Evolutionary conservation across 1,140 invertebrate genomes (phyloP).

Genomic region (Drosophila nannoptera): DNA sequence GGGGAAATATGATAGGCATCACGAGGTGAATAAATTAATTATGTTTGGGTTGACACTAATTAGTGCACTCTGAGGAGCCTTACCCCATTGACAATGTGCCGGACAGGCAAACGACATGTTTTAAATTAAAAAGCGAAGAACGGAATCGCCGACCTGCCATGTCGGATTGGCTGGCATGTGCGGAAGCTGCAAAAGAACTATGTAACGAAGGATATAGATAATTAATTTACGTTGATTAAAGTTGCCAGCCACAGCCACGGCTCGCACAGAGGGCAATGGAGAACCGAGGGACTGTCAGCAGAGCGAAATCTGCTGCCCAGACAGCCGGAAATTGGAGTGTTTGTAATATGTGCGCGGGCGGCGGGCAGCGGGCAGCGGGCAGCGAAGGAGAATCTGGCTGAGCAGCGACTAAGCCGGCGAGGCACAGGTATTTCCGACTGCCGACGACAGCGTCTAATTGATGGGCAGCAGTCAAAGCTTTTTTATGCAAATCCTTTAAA

Average conservation of each 20-base stretch:
- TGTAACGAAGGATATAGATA: slow-evolving; percentile 52
- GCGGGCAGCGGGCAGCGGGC: slow-evolving; percentile 4
- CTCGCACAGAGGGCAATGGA: slow-evolving; percentile 1
- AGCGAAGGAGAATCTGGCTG: no score
- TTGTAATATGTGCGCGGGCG: slow-evolving; percentile 56
- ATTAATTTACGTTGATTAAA: slow-evolving; percentile 75
- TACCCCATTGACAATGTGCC: background rate
- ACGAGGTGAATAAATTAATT: background rate
- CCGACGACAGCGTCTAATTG: slow-evolving; percentile 62
- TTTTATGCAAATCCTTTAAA: slow-evolving; percentile 59
- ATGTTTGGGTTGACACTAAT: background rate
- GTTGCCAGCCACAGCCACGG: slow-evolving; percentile 43
- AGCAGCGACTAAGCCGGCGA: background rate
- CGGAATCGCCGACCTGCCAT: slow-evolving; percentile 41
- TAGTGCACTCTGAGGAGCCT: background rate
- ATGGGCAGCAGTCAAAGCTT: slow-evolving; percentile 61
- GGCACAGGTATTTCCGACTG: slow-evolving; percentile 50
- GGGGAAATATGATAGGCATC: background rate
- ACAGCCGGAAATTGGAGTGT: slow-evolving; percentile 70
- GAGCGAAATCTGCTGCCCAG: slow-evolving; percentile 13
- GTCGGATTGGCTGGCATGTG: slow-evolving; percentile 27
- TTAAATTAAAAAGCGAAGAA: background rate
- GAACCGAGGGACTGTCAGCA: background rate
- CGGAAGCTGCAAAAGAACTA: slow-evolving; percentile 22
- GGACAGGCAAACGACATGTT: background rate